A percentile compares a stretch with the other conserved stretches of the same genome.
Evolutionary conservation across 2,797 vertebrate species (phyloP).

Genomic region (Notolepis coatsorum): DNA sequence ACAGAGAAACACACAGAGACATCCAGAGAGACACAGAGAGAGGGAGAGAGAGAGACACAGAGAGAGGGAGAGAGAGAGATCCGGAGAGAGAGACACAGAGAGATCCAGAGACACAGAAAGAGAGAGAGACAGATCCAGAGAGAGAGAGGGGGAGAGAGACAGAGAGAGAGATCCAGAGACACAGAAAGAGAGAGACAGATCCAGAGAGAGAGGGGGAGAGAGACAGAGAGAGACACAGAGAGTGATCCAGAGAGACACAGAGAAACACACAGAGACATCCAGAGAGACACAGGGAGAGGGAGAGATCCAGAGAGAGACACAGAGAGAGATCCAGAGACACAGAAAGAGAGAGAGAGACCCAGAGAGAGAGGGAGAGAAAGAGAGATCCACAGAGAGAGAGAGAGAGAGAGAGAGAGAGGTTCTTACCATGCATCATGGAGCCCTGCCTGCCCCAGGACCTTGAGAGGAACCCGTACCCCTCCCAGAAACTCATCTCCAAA

Average conservation of each 20-base stretch:
- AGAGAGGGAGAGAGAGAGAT: not conserved
- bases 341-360: not conserved
- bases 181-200: no score
- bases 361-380: not conserved
- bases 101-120: not conserved
- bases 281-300: not conserved
- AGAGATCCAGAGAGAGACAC: no score
- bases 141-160: not conserved
- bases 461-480: constrained; percentile 91
- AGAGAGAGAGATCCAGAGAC: not conserved
- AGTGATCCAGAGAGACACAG: not conserved
- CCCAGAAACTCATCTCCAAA: constrained; percentile 98
- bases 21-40: not conserved
- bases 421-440: constrained; percentile 94
- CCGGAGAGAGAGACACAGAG: not conserved
- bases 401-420: not conserved
- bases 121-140: not conserved
- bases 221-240: not conserved
- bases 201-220: not conserved
- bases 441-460: constrained; percentile 89
- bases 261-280: not conserved
- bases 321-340: not conserved
- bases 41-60: not conserved
- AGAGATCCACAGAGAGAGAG: not conserved
- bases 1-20: not conserved